Conservation (phyloP, 2,888 invertebrate species). For the Macaria notata region DNA sequence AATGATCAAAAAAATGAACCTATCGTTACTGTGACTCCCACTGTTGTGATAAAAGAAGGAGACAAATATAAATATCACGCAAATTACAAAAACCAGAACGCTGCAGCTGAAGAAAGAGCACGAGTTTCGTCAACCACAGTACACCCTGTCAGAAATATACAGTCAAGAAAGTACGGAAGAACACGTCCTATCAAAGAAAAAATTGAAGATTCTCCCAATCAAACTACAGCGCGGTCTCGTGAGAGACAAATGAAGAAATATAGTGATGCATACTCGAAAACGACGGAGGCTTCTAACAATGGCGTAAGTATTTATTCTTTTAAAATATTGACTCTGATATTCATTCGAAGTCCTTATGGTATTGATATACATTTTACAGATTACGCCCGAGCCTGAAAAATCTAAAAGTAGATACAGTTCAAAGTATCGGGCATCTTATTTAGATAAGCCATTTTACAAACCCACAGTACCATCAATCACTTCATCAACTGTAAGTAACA, state of each 20-base stretch:
- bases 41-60: constrained; percentile 39
- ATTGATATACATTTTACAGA: constrained; percentile 56
- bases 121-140: constrained; percentile 45
- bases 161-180: constrained; percentile 60
- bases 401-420: constrained; percentile 82
- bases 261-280: constrained; percentile 64
- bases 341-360: constrained; percentile 15
- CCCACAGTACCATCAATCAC: constrained; percentile 84
- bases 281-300: constrained; percentile 68
- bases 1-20: constrained; percentile 52
- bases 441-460: constrained; percentile 83
- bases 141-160: constrained; percentile 65
- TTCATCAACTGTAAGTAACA: constrained; percentile 77
- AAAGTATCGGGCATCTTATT: constrained; percentile 78
- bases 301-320: constrained; percentile 60
- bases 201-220: constrained; percentile 42
- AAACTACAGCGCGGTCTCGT: constrained; percentile 47
- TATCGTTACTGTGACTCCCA: constrained; percentile 42
- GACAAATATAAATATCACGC: constrained; percentile 66
- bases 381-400: constrained; percentile 70
- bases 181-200: constrained; percentile 42
- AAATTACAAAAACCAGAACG: constrained; percentile 58
- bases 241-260: constrained; percentile 61
- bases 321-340: constrained; percentile 4
- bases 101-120: constrained; percentile 41